Evolutionary conservation across 2,113 vertebrate genomes (phyloP).

Genomic region (Aramus guarauna): DNA sequence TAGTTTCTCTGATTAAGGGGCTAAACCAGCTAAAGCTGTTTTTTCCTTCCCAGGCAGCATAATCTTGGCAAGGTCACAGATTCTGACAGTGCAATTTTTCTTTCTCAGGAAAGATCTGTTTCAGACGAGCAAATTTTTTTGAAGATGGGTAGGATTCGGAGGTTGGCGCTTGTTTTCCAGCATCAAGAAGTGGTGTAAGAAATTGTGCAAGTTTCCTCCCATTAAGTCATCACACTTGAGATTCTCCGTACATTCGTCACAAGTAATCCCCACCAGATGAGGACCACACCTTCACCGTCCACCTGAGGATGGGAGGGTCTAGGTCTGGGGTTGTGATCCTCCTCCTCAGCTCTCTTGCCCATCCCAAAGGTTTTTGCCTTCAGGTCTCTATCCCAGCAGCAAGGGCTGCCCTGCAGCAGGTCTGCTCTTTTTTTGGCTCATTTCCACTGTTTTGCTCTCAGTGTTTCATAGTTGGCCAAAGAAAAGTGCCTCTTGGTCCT

Average conservation of each 20-base stretch:
- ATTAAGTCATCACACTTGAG: background rate
- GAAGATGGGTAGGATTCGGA: background rate
- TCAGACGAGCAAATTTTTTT: background rate
- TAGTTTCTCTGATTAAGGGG: background rate
- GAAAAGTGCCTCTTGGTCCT: background rate
- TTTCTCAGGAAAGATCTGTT: background rate
- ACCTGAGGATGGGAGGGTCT: background rate
- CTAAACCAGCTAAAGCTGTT: background rate
- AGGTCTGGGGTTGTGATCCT: background rate
- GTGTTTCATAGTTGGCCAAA: background rate
- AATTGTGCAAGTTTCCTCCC: background rate
- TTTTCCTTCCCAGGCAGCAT: background rate
- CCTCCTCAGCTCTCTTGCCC: accelerated
- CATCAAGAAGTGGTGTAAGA: background rate
- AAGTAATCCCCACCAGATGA: background rate
- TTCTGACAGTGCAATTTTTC: background rate
- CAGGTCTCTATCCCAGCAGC: background rate
- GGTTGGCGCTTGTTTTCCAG: background rate
- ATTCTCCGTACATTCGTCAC: accelerated
- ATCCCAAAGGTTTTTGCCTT: background rate
- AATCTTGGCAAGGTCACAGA: background rate
- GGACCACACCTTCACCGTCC: background rate
- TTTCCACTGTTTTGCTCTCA: background rate
- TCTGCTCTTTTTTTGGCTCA: background rate
- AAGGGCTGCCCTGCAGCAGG: accelerated